phyloP scores from a whole-genome alignment of 2,888 invertebrate species.

The Lasioglossum figueresi region DNA sequence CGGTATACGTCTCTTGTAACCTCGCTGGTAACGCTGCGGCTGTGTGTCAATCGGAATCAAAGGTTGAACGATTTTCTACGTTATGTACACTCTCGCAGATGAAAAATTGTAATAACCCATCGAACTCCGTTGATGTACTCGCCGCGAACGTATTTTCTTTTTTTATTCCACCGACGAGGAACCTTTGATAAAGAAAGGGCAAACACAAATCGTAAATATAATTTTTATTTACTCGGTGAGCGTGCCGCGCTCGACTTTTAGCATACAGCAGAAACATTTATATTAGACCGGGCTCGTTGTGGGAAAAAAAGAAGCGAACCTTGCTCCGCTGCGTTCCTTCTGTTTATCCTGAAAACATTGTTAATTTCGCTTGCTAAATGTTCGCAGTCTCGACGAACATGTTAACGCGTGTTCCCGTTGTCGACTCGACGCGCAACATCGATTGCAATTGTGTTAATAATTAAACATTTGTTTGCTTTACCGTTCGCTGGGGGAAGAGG shows the following conservation, averaged over 20 bases:
- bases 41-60: neutral
- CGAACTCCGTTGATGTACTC: neutral
- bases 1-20: neutral
- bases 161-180: neutral
- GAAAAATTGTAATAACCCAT: slow-evolving; percentile 24
- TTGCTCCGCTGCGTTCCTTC: neutral
- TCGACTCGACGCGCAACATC: neutral
- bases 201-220: slow-evolving; percentile 3
- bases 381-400: neutral
- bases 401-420: neutral
- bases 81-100: neutral
- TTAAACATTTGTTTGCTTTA: neutral
- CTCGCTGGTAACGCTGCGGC: slow-evolving; percentile 14
- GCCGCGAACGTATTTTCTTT: neutral
- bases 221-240: neutral
- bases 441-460: neutral
- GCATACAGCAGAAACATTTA: neutral
- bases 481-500: neutral
- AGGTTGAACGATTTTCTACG: neutral
- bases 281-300: neutral
- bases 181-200: neutral
- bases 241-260: neutral
- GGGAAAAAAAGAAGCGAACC: neutral
- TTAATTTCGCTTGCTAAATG: neutral
- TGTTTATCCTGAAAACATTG: neutral